These are phyloP conservation scores for Ganaspis sp. DNA, from an alignment of 1,140 invertebrate species.

Conservation along the genomic window DNA sequence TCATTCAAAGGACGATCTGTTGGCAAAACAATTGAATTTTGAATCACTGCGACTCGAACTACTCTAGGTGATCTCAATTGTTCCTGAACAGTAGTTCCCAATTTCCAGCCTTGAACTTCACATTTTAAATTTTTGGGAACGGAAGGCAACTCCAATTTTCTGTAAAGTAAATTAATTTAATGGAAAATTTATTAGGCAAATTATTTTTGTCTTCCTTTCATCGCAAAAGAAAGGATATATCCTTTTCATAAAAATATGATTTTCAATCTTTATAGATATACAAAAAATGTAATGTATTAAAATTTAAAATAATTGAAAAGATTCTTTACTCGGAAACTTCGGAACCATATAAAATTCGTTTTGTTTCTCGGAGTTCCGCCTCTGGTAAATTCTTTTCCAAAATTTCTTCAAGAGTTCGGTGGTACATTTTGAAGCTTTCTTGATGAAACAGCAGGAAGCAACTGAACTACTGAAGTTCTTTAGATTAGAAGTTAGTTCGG, in stretches of 20 bases:
- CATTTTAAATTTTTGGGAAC: slow-evolving; percentile 79
- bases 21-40: slow-evolving; percentile 89
- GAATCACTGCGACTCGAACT: slow-evolving; percentile 91
- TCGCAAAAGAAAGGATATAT: too few species aligned
- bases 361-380: slow-evolving; percentile 83
- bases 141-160: slow-evolving; percentile 75
- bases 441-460: background rate
- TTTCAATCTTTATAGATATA: too few species aligned
- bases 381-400: slow-evolving; percentile 81
- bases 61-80: slow-evolving; percentile 83
- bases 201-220: too few species aligned
- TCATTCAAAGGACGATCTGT: slow-evolving; percentile 86
- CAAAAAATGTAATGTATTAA: too few species aligned
- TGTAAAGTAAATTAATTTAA: too few species aligned
- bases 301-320: slow-evolving; percentile 47
- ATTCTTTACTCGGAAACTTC: slow-evolving; percentile 80
- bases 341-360: slow-evolving; percentile 87
- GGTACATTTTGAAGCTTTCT: slow-evolving; percentile 58
- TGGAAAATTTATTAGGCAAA: too few species aligned
- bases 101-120: slow-evolving; percentile 86
- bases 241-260: too few species aligned
- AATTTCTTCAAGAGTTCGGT: slow-evolving; percentile 81
- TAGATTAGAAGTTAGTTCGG: background rate
- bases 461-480: background rate
- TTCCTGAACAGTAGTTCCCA: slow-evolving; percentile 81